Percentiles rank a stretch among this genome's conserved stretches.
These are phyloP conservation scores for Nothocercus nigrocapillus DNA, from an alignment of 2,113 vertebrate genomes.

Conservation along the genomic window DNA sequence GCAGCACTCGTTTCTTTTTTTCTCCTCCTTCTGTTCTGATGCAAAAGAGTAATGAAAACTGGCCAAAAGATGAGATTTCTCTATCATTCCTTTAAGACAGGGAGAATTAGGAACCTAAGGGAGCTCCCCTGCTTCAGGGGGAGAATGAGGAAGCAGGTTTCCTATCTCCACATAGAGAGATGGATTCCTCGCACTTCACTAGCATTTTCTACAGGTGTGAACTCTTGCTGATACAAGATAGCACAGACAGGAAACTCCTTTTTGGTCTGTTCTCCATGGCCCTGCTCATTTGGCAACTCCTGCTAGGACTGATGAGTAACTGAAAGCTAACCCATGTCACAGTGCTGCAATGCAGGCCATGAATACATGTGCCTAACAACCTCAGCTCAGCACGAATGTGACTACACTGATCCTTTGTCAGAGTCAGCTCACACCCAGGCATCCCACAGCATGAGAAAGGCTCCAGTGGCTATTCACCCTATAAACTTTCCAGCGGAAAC, in stretches of 20 bases:
- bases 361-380: not conserved
- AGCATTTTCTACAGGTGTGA: not conserved
- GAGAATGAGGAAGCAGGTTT: not conserved
- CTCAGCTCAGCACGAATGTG: not conserved
- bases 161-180: not conserved
- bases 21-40: not conserved
- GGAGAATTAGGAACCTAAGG: not conserved
- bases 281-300: not conserved
- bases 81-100: not conserved
- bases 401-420: not conserved
- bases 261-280: not conserved
- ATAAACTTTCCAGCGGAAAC: not conserved
- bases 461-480: not conserved
- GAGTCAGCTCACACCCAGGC: not conserved
- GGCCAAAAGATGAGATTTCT: not conserved
- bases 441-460: not conserved
- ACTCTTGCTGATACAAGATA: not conserved
- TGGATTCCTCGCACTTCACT: not conserved
- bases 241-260: not conserved
- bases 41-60: not conserved
- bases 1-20: not conserved
- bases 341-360: not conserved
- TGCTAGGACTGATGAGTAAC: not conserved
- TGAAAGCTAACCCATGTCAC: not conserved
- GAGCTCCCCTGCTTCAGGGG: not conserved